phyloP scores from a whole-genome alignment of 2,797 vertebrate species.

The Danio kyathit region DNA sequence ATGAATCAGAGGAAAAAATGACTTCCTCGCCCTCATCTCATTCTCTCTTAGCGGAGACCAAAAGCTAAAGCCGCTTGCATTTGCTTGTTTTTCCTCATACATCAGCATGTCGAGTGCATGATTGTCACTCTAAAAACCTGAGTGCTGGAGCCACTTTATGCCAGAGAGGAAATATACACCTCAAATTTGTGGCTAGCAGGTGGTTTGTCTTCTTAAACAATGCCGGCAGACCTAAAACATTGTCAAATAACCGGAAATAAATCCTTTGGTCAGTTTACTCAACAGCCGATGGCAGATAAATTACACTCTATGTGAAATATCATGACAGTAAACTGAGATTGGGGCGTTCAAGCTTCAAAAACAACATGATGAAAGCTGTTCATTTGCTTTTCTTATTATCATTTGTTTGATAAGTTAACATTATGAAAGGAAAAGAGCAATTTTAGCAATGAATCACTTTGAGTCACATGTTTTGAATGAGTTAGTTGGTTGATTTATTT shows the following conservation, averaged over 20 bases:
- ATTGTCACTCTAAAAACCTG: neutral
- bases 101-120: neutral
- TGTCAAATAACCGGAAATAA: conserved; percentile 41
- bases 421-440: too few relatives aligned
- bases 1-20: conserved; percentile 40
- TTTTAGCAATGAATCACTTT: too few relatives aligned
- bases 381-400: too few relatives aligned
- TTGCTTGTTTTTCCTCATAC: neutral
- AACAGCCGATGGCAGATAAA: conserved; percentile 23
- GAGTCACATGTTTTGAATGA: too few relatives aligned
- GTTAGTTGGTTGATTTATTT: too few relatives aligned
- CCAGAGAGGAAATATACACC: conserved; percentile 7
- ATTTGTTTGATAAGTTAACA: too few relatives aligned
- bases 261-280: conserved; percentile 37
- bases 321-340: too few relatives aligned
- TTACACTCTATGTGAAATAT: conserved; percentile 18
- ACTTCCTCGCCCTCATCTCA: conserved; percentile 29
- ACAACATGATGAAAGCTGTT: too few relatives aligned
- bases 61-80: too few relatives aligned
- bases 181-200: conserved; percentile 29
- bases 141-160: conserved; percentile 10
- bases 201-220: conserved; percentile 41
- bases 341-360: too few relatives aligned
- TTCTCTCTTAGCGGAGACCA: neutral
- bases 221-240: conserved; percentile 25